Evolutionary conservation across 2,888 invertebrate species (phyloP).

Genomic region (Caenorhabditis macrosperma): DNA sequence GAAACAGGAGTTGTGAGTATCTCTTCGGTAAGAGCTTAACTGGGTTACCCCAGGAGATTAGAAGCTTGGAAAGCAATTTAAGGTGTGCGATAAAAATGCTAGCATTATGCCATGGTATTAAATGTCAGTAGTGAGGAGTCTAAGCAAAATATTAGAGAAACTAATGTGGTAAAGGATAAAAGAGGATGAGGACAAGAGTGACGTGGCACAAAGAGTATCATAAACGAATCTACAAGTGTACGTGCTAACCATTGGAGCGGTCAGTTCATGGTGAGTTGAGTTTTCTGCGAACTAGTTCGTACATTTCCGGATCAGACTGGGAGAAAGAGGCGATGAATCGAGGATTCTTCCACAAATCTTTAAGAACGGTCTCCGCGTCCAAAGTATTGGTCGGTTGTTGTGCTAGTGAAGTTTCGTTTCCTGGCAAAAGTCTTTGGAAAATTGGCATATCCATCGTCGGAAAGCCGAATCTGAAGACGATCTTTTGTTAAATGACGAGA

Average conservation of each 20-base stretch:
- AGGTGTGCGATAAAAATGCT: neutral
- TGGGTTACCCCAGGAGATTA: too few species aligned
- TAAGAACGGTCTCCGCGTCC: constrained; percentile 25
- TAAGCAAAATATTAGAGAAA: neutral
- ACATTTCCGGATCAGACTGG: constrained; percentile 26
- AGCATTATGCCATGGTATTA: neutral
- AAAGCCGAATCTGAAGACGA: constrained; percentile 23
- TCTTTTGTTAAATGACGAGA: neutral
- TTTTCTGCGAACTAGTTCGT: neutral
- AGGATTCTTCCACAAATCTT: constrained; percentile 37
- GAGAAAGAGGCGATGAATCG: constrained; percentile 14
- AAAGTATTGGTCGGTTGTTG: too few species aligned
- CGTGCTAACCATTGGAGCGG: neutral
- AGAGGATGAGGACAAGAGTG: neutral
- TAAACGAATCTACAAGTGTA: neutral
- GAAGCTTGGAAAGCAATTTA: too few species aligned
- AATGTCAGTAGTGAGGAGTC: neutral
- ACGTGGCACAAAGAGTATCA: neutral
- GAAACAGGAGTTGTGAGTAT: too few species aligned
- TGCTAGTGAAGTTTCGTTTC: neutral
- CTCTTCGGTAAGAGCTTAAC: too few species aligned
- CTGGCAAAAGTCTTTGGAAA: neutral
- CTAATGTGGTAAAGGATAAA: neutral
- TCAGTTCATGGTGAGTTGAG: neutral
- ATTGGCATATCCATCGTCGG: constrained; percentile 29